These are phyloP conservation scores for Lagodon rhomboides DNA, from an alignment of 2,797 vertebrate species.

Conservation along the genomic window DNA sequence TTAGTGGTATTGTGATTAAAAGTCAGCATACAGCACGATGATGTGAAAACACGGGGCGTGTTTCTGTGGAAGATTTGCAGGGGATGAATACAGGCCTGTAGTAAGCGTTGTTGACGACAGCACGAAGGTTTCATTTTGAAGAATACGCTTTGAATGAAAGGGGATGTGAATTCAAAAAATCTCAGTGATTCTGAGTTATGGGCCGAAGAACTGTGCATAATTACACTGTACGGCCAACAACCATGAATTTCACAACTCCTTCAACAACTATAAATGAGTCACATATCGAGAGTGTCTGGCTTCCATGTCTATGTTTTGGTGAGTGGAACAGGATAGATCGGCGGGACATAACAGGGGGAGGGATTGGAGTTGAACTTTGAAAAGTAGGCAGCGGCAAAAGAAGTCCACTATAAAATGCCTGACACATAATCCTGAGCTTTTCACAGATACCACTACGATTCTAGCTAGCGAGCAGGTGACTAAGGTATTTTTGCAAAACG, in stretches of 20 bases:
- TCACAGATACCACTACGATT: no score
- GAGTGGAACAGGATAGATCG: no score
- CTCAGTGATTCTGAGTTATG: background rate
- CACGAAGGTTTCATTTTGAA: background rate
- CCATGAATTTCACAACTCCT: background rate
- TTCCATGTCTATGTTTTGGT: no score
- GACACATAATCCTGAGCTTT: no score
- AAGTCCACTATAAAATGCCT: no score
- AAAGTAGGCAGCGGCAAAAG: no score
- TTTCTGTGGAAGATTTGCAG: background rate
- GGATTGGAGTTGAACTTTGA: no score
- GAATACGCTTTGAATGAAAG: background rate
- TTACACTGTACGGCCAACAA: background rate
- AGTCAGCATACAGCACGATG: slow-evolving; percentile 1
- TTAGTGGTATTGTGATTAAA: slow-evolving; percentile 18
- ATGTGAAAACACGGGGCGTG: background rate
- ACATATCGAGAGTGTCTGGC: no score
- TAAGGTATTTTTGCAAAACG: no score
- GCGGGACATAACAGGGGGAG: no score
- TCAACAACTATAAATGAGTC: background rate
- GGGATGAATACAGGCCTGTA: background rate
- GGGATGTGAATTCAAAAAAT: slow-evolving; percentile 7
- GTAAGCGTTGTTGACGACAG: background rate
- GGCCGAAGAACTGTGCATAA: slow-evolving; percentile 4
- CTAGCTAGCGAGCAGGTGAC: no score